phyloP scores from a whole-genome alignment of 2,888 invertebrate species.

The Drosophila flavopinicola region DNA sequence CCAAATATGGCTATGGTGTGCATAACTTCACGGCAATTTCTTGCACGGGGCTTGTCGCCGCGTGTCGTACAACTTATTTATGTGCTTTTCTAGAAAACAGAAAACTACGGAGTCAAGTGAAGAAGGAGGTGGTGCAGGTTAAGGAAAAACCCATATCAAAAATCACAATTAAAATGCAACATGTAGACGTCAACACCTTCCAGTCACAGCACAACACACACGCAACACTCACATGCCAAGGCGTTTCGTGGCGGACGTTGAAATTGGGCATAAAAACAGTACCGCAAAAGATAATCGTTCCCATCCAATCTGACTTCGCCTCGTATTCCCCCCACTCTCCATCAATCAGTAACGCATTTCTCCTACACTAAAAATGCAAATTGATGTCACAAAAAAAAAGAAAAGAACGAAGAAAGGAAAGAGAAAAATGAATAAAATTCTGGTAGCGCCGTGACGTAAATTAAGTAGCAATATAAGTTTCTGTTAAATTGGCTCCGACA shows the following conservation, averaged over 20 bases:
- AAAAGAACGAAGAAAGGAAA: conserved; percentile 24
- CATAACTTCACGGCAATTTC: conserved; percentile 75
- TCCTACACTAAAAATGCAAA: conserved; percentile 69
- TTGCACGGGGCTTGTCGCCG: conserved; percentile 59
- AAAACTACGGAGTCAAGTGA: conserved; percentile 16
- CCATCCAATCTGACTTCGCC: conserved; percentile 25
- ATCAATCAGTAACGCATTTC: conserved; percentile 74
- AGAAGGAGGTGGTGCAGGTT: conserved; percentile 4
- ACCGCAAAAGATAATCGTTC: conserved; percentile 72
- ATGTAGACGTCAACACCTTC: conserved; percentile 77
- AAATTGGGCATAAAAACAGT: conserved; percentile 74
- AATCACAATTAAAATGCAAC: conserved; percentile 75
- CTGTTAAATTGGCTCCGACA: conserved; percentile 74
- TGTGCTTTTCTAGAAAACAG: conserved; percentile 56
- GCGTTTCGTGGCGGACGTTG: conserved; percentile 74
- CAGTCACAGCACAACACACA: conserved; percentile 35
- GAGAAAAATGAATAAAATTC: conserved; percentile 51
- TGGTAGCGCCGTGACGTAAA: conserved; percentile 77
- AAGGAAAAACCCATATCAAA: conserved; percentile 63
- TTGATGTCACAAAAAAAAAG: conserved; percentile 45
- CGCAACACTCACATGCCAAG: conserved; percentile 63
- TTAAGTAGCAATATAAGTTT: conserved; percentile 77
- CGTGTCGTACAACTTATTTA: conserved; percentile 77
- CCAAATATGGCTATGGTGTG: conserved; percentile 67
- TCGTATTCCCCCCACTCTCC: conserved; percentile 7